Percentiles rank a stretch among this genome's conserved stretches.
Conservation (phyloP, 2,113 vertebrate genomes). For the Naja naja region DNA sequence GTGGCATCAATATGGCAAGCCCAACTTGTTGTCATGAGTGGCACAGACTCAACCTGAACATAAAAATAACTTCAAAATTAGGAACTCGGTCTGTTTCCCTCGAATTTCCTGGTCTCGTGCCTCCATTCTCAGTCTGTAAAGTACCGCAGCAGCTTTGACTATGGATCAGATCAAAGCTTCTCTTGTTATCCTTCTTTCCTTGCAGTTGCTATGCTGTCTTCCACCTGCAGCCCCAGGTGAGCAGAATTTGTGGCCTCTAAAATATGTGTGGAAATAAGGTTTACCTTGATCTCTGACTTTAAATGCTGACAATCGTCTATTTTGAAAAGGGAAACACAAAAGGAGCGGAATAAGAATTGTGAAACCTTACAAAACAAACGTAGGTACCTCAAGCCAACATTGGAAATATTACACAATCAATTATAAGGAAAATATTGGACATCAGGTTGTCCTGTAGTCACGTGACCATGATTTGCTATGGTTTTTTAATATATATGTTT, state of each 20-base stretch:
- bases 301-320: neutral
- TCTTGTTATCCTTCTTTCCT: conserved; percentile 9
- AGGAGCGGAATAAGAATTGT: neutral
- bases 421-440: neutral
- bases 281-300: neutral
- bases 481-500: no score
- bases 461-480: no score
- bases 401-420: neutral
- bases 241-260: neutral
- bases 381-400: neutral
- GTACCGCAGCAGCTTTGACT: neutral
- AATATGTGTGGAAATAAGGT: neutral
- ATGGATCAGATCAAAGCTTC: neutral
- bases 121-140: neutral
- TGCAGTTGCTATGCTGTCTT: neutral
- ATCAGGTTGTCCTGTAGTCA: neutral
- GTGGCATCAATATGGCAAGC: neutral
- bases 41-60: neutral
- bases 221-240: neutral
- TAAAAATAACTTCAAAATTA: neutral
- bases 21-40: neutral
- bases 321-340: neutral
- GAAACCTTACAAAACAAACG: neutral
- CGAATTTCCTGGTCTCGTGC: neutral
- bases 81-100: neutral